A percentile compares a stretch with the other conserved stretches of the same genome.
These are phyloP conservation scores for Oryzias sinensis DNA, from an alignment of 2,797 vertebrate species.

Conservation along the genomic window DNA sequence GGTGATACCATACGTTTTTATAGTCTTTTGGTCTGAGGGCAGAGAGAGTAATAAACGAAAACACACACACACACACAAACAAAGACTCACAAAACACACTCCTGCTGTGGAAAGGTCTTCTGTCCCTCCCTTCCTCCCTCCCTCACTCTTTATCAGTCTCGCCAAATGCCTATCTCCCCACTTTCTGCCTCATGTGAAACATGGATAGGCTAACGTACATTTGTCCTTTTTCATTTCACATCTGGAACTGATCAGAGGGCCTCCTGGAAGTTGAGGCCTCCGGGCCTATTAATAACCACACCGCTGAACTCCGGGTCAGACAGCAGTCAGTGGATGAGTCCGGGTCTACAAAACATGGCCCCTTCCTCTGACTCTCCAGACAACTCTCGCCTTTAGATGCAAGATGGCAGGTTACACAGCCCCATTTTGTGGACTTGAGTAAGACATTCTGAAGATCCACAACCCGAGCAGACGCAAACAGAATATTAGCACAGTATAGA, in stretches of 20 bases:
- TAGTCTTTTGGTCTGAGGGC: constrained; percentile 73
- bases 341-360: constrained; percentile 74
- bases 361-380: constrained; percentile 55
- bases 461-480: not conserved
- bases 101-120: constrained; percentile 75
- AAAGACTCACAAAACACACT: constrained; percentile 73
- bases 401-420: constrained; percentile 18
- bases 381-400: constrained; percentile 63
- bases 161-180: constrained; percentile 66
- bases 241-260: constrained; percentile 87
- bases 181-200: constrained; percentile 72
- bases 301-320: constrained; percentile 83
- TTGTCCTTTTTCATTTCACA: constrained; percentile 77
- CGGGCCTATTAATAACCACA: constrained; percentile 82
- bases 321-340: constrained; percentile 83
- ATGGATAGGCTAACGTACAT: constrained; percentile 73
- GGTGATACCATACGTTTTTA: constrained; percentile 78
- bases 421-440: constrained; percentile 19
- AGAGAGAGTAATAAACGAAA: constrained; percentile 68
- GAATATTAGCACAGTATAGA: constrained; percentile 19
- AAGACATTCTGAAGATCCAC: not conserved
- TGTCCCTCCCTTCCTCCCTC: constrained; percentile 59
- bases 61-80: constrained; percentile 58
- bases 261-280: constrained; percentile 86
- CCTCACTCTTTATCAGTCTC: constrained; percentile 66